Evolutionary conservation across 2,113 vertebrate species (phyloP).

Genomic region (Lipophrys pholis): DNA sequence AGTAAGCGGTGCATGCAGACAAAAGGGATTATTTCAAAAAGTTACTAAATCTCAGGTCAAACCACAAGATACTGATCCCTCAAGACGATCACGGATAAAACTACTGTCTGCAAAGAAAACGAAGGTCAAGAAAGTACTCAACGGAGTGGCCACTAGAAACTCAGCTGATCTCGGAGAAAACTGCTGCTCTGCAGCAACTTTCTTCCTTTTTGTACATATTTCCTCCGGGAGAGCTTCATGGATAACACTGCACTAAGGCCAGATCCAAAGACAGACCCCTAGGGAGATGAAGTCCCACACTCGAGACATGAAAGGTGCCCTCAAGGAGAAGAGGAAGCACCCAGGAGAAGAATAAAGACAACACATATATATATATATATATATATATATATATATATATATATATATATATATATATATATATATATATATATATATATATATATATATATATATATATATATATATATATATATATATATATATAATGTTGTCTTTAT

Average conservation of each 20-base stretch:
- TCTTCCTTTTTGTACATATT: conserved; percentile 43
- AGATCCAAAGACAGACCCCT: conserved; percentile 40
- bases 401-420: conserved; percentile 1
- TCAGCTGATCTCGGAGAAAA: conserved; percentile 54
- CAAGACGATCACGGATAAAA: conserved; percentile 17
- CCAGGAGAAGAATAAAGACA: conserved; percentile 11
- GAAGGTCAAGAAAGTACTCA: conserved; percentile 46
- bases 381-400: conserved; percentile 20
- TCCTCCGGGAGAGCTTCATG: conserved; percentile 39
- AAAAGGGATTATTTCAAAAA: too few relatives aligned
- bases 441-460: neutral
- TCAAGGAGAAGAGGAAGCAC: conserved; percentile 46
- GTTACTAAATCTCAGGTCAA: conserved; percentile 1
- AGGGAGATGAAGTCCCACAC: conserved; percentile 40
- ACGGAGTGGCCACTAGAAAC: conserved; percentile 48
- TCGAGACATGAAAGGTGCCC: conserved; percentile 49
- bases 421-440: conserved; percentile 7
- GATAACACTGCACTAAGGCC: conserved; percentile 46
- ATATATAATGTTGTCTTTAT: too few relatives aligned
- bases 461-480: conserved; percentile 1
- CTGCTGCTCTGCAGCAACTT: conserved; percentile 54
- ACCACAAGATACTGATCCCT: conserved; percentile 8
- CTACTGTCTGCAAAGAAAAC: conserved; percentile 27
- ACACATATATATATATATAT: neutral
- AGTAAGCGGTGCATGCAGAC: too few relatives aligned